Evolutionary conservation across 2,888 invertebrate species (phyloP).

Genomic region (Cantharis lateralis): DNA sequence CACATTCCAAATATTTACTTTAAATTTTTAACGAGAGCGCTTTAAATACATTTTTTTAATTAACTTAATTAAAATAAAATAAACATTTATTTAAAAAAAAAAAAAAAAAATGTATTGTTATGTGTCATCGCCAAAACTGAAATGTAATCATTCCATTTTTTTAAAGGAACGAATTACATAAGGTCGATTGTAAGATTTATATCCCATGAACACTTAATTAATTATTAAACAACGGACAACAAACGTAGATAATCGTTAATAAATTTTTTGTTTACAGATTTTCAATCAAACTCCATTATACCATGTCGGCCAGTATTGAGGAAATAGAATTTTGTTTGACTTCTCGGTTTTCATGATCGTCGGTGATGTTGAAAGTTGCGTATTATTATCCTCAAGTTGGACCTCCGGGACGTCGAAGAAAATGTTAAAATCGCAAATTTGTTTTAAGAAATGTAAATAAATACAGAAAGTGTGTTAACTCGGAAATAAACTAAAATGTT

Average conservation of each 20-base stretch:
- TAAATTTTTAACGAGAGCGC: too few relatives aligned
- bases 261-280: slow-evolving; percentile 2
- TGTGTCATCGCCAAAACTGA: too few relatives aligned
- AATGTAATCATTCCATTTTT: not conserved
- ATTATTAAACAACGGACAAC: not conserved
- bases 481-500: slow-evolving; percentile 43
- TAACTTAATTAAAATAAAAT: too few relatives aligned
- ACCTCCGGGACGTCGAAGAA: slow-evolving; percentile 51
- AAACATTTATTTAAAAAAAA: too few relatives aligned
- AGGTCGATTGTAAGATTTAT: not conserved
- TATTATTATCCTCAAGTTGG: slow-evolving; percentile 48
- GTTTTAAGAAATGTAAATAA: slow-evolving; percentile 12
- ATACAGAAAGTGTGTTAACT: not conserved
- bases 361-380: slow-evolving; percentile 47
- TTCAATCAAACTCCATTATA: not conserved
- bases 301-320: slow-evolving; percentile 2
- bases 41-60: too few relatives aligned
- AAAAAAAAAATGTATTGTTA: too few relatives aligned
- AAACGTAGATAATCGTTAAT: not conserved
- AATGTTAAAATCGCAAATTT: slow-evolving; percentile 5
- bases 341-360: slow-evolving; percentile 38
- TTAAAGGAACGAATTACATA: not conserved
- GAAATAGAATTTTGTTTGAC: slow-evolving; percentile 6
- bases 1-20: too few relatives aligned
- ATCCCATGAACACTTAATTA: not conserved